A percentile compares a stretch with the other conserved stretches of the same genome.
Conservation (phyloP, 2,888 invertebrate species). For the Hypena proboscidalis region DNA sequence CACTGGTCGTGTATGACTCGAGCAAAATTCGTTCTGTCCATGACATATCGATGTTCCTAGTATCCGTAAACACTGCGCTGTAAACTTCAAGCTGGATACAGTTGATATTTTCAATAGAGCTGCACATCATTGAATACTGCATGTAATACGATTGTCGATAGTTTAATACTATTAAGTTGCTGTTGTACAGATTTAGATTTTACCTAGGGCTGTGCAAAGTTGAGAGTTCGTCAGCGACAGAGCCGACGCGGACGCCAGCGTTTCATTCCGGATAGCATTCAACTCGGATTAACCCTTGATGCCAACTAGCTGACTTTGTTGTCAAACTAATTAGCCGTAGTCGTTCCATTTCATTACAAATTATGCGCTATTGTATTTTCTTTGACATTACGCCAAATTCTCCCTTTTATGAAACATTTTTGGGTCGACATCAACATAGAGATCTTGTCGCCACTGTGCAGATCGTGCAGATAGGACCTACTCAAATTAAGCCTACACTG, state of each 20-base stretch:
- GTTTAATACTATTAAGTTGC: constrained; percentile 54
- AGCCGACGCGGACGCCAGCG: constrained; percentile 39
- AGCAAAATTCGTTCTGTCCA: too few relatives aligned
- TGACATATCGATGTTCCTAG: neutral
- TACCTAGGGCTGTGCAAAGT: constrained; percentile 54
- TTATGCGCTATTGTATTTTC: constrained; percentile 30
- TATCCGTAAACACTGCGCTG: constrained; percentile 21
- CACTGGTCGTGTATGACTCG: too few relatives aligned
- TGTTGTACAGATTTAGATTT: constrained; percentile 56
- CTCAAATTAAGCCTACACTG: constrained; percentile 39
- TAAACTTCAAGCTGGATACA: constrained; percentile 20
- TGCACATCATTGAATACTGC: constrained; percentile 30
- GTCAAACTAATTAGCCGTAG: constrained; percentile 49
- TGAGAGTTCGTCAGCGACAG: constrained; percentile 38
- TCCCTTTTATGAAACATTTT: constrained; percentile 21
- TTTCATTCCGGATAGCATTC: constrained; percentile 49
- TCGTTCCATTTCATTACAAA: constrained; percentile 23
- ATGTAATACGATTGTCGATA: constrained; percentile 53
- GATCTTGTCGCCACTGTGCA: constrained; percentile 33
- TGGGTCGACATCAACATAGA: constrained; percentile 24
- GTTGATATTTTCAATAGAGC: constrained; percentile 26
- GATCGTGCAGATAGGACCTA: constrained; percentile 37
- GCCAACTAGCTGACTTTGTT: constrained; percentile 47
- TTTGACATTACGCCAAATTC: constrained; percentile 15
- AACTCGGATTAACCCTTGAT: constrained; percentile 57